Evolutionary conservation across 2,888 invertebrate genomes (phyloP).

Genomic region (Dione juno): DNA sequence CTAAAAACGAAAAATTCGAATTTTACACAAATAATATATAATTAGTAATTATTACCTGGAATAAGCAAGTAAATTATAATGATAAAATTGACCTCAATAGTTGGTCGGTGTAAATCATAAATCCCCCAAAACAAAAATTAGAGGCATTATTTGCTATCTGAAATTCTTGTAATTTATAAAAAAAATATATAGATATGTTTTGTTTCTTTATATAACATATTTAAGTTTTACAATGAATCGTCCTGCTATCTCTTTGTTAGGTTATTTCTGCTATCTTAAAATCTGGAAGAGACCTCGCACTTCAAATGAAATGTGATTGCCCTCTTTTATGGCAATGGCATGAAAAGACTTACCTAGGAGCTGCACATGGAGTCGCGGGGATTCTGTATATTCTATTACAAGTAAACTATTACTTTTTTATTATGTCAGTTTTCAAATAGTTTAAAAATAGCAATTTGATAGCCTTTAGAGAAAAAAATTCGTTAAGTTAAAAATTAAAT

Average conservation of each 20-base stretch:
- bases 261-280: constrained; percentile 84
- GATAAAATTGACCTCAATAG: too few relatives aligned
- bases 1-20: too few relatives aligned
- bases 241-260: constrained; percentile 67
- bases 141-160: too few relatives aligned
- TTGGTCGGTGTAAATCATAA: too few relatives aligned
- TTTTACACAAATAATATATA: too few relatives aligned
- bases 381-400: constrained; percentile 92
- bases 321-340: constrained; percentile 95
- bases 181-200: too few relatives aligned
- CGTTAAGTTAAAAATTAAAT: neutral
- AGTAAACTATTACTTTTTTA: constrained; percentile 58
- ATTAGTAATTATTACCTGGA: too few relatives aligned
- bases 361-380: constrained; percentile 94
- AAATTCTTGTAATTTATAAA: too few relatives aligned
- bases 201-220: too few relatives aligned
- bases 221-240: too few relatives aligned
- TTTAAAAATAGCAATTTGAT: neutral
- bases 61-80: too few relatives aligned
- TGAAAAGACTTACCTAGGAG: constrained; percentile 92
- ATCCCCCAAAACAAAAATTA: too few relatives aligned
- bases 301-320: constrained; percentile 77
- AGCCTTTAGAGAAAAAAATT: neutral
- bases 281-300: constrained; percentile 86
- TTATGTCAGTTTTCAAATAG: neutral